Evolutionary conservation across 2,797 vertebrate species (phyloP).

Genomic region (Diplodus sargus): DNA sequence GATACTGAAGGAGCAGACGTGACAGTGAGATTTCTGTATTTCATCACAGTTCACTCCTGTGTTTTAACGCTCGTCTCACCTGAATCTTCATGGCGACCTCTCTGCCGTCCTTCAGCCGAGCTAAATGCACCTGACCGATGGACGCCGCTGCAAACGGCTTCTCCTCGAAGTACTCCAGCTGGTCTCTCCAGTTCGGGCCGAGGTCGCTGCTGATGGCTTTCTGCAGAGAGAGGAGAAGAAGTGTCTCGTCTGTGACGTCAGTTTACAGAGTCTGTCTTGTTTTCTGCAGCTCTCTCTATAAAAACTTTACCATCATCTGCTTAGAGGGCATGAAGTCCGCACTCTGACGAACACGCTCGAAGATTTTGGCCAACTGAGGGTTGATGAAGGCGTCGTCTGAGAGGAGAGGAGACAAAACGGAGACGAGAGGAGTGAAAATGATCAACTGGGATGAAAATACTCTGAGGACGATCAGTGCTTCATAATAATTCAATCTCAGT

Average conservation of each 20-base stretch:
- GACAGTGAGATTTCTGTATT: neutral
- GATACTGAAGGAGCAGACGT: slow-evolving; percentile 84
- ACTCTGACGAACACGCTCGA: slow-evolving; percentile 94
- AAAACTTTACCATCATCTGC: slow-evolving; percentile 88
- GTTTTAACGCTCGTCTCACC: slow-evolving; percentile 73
- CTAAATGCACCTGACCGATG: slow-evolving; percentile 94
- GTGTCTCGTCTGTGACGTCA: neutral
- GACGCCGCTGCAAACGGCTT: slow-evolving; percentile 94
- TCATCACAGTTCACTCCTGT: neutral
- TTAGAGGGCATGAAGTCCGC: slow-evolving; percentile 97
- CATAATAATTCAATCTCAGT: too few species aligned
- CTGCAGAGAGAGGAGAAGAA: slow-evolving; percentile 65
- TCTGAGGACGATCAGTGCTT: neutral
- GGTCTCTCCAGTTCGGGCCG: slow-evolving; percentile 89
- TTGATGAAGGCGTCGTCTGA: slow-evolving; percentile 96
- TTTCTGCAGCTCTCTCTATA: neutral
- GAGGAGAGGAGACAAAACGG: neutral
- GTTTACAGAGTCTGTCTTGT: slow-evolving; percentile 47
- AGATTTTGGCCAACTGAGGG: slow-evolving; percentile 95
- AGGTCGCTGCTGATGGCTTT: slow-evolving; percentile 89
- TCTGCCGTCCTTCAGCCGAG: slow-evolving; percentile 88
- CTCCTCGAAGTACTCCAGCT: slow-evolving; percentile 92
- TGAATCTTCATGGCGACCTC: slow-evolving; percentile 97
- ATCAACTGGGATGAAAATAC: neutral
- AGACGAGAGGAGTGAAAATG: neutral